phyloP scores from a whole-genome alignment of 2,113 vertebrate genomes.

The Rhineura floridana region DNA sequence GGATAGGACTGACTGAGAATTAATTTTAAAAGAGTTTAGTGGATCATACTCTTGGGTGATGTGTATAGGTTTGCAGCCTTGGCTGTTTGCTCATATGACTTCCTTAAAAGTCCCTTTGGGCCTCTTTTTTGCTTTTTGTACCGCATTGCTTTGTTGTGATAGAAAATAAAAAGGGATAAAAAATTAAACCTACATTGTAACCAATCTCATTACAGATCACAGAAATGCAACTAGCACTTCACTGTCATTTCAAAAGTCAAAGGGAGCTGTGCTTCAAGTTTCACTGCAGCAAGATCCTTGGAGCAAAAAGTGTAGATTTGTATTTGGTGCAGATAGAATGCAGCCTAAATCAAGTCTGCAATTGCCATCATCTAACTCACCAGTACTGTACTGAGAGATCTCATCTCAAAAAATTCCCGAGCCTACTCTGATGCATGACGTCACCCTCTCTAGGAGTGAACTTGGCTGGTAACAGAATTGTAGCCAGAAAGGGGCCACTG shows the following conservation, averaged over 20 bases:
- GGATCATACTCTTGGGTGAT: neutral
- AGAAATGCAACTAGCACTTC: slow-evolving; percentile 7
- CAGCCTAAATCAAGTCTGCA: neutral
- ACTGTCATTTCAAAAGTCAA: slow-evolving; percentile 13
- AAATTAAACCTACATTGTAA: neutral
- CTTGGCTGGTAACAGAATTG: neutral
- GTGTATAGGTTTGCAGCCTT: neutral
- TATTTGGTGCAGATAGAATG: neutral
- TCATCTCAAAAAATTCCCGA: neutral
- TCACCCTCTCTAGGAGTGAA: neutral
- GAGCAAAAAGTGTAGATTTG: neutral
- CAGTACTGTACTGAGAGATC: neutral
- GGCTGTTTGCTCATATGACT: neutral
- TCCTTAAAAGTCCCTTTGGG: neutral
- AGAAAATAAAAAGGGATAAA: neutral
- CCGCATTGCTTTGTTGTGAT: neutral
- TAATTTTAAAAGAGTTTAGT: neutral
- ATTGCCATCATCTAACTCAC: neutral
- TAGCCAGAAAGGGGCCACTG: too few species aligned
- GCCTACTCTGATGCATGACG: neutral
- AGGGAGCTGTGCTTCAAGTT: slow-evolving; percentile 5
- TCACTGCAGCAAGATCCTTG: neutral
- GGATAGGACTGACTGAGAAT: neutral
- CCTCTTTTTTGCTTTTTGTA: neutral
- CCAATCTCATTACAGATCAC: neutral